Base-by-base conservation (phyloP, 2,888 invertebrate genomes). In the Polydrusus cervinus region DNA sequence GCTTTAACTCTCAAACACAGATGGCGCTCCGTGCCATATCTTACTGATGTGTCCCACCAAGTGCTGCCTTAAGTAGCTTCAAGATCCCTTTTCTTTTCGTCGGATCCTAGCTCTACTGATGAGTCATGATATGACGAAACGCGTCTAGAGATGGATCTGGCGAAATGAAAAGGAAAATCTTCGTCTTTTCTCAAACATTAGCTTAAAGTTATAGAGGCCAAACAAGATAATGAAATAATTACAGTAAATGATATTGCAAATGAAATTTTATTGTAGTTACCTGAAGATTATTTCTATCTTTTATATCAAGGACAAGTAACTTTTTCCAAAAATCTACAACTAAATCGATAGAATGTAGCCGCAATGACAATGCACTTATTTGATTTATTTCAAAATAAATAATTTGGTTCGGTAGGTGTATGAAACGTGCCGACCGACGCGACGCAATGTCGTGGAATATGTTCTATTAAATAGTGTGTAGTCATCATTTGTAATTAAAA, bases 371-470 rank as follows among this genome's bases (percentile, higher is more conserved):
- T 60, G 34, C 57, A 60, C 1, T 7, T 38, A 30, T 34, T 14
- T 38, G 34, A 30, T 34, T 14, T 38, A 14, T 3, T 60, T n/a
- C 5, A 43, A 61, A 43, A 43, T 18, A 16, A 61, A 18, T 43
- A 43, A 61, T 61, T 60, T 14, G 57, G 57, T 61, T 60, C 14
- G 57, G 57, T 60, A 60, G 57, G 57, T 60, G 34, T 60, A 60
- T 34, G 38, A 60, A 60, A 38, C 57, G 30, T 14, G 14, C 57
- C 57, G 57, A 60, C 57, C 8, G 34, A 34, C 34, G 25, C 34
- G 34, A 30, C 30, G 30, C 7, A 30, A 8, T 34, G 34, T 13
- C 38, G 30, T 30, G 14, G 13, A 30, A 25, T n/a, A 47, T 47
- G 9, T 16, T 14, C 14, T 47, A 16, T 14, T 16, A 47, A 16